Base-by-base conservation (phyloP, 2,888 invertebrate species). In the Myathropa florea region DNA sequence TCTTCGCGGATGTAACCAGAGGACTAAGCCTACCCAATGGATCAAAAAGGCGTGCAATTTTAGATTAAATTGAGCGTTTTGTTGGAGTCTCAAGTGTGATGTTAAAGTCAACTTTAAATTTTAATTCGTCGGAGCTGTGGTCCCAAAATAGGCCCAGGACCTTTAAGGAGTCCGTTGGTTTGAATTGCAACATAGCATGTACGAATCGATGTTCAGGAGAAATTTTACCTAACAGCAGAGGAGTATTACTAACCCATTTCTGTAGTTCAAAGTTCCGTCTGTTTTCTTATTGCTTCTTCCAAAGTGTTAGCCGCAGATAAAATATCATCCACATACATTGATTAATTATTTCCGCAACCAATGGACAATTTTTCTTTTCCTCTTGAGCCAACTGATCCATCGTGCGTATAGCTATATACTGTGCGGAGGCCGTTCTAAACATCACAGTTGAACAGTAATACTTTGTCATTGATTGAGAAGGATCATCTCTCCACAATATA, bases 11-110 rank as follows among this genome's bases (percentile, higher is more conserved):
- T 46, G 36, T 26, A 21, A 65, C 53, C 72, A 72, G 10, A n/a
- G n/a, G n/a, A n/a, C n/a, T n/a, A n/a, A n/a, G n/a, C n/a, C n/a
- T n/a, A n/a, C 61, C 72, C 28, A 61, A 26, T 36, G 76, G 26
- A 28, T 30, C 63, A 39, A 83, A 80, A 14, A 80, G 33, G 7
- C 65, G 53, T 12, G 72, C 67, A 26, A 80, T 80, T 7, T 68
- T 76, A 0, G 76, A 80, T 57, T 76, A 53, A 10, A 83, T 64
- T 3, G 46, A 39, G 14, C 83, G 67, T 61, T 83, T 75, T 30
- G 65, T 80, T 24, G 55, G 53, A 21, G 7, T 59, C 60, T 21
- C n/a, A 10, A 9, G 10, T 12, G 33, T n/a, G n/a, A 71, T 64
- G 24, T 75, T 23, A 23, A 80, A 70, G 21, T 71, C 33, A 3